These are phyloP conservation scores for Drosophila atripex DNA, from an alignment of 2,888 invertebrate species.

Conservation along the genomic window DNA sequence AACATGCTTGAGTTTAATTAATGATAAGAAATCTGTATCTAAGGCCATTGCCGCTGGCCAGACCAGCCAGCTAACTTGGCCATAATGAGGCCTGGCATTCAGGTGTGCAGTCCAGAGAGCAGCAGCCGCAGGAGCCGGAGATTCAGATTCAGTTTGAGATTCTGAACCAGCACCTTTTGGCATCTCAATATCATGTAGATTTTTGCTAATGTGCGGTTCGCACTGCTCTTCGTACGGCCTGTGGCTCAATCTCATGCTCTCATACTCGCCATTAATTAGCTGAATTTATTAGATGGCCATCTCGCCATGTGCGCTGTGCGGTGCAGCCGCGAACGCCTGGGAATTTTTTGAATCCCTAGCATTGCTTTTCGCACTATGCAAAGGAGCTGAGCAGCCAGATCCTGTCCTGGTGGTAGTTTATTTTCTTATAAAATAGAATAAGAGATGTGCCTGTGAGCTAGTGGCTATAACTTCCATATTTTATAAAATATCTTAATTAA, in stretches of 20 bases:
- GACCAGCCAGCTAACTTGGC: conserved; percentile 25
- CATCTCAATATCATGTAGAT: conserved; percentile 81
- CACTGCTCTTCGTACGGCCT: conserved; percentile 24
- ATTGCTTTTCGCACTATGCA: conserved; percentile 74
- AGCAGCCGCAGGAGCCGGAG: conserved; percentile 3
- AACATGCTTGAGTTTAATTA: conserved; percentile 84
- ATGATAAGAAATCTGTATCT: conserved; percentile 84
- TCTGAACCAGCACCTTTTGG: conserved; percentile 53
- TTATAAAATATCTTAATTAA: too few relatives aligned
- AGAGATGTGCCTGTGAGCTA: conserved; percentile 15
- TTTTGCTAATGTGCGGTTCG: conserved; percentile 77
- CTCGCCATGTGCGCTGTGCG: conserved; percentile 48
- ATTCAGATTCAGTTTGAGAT: background rate
- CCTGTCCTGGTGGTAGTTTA: conserved; percentile 1
- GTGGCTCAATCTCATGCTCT: conserved; percentile 71
- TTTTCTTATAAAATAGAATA: conserved; percentile 1
- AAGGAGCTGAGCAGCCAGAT: conserved; percentile 30
- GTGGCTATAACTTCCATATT: fast-evolving
- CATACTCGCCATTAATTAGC: conserved; percentile 83
- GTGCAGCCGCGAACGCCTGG: conserved; percentile 68
- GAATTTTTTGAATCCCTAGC: conserved; percentile 79
- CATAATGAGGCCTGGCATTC: conserved; percentile 69
- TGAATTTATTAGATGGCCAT: conserved; percentile 83
- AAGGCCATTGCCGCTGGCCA: conserved; percentile 72
- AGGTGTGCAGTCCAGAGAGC: conserved; percentile 48